These are phyloP conservation scores for Ailurus styani DNA, from an alignment of 2,113 vertebrate genomes.

Conservation along the genomic window DNA sequence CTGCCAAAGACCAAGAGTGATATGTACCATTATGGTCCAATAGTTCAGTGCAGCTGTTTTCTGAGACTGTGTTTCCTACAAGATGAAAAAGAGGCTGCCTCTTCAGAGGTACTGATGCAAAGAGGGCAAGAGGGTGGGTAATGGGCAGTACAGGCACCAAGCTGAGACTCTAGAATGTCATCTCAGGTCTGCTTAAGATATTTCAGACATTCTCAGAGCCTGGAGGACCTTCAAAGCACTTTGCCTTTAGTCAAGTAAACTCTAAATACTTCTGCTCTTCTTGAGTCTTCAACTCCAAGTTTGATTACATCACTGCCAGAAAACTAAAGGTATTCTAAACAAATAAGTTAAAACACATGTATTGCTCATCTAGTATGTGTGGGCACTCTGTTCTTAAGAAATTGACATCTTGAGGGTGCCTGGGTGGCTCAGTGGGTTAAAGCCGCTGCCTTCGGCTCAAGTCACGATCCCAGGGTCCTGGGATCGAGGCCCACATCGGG, in stretches of 20 bases:
- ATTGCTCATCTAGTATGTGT: not conserved
- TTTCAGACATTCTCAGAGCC: not conserved
- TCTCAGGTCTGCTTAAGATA: not conserved
- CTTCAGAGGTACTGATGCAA: not conserved
- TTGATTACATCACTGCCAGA: not conserved
- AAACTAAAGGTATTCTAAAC: constrained; percentile 6
- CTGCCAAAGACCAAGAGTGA: constrained; percentile 71
- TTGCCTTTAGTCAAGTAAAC: not conserved
- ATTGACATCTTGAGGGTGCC: not conserved
- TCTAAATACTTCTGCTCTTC: not conserved
- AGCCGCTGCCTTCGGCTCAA: no score
- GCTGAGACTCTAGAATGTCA: not conserved
- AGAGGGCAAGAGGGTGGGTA: not conserved
- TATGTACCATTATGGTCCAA: constrained; percentile 62
- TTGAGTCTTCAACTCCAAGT: not conserved
- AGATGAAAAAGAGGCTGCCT: constrained; percentile 29
- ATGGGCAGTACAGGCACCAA: not conserved
- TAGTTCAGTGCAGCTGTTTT: constrained; percentile 69
- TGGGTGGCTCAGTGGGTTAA: no score
- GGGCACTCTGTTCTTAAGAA: not conserved
- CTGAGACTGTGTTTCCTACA: constrained; percentile 42
- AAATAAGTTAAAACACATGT: not conserved
- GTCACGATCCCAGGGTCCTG: no score
- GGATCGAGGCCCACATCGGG: no score
- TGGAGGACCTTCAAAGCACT: not conserved